These are phyloP conservation scores for Leptoclinus maculatus DNA, from an alignment of 2,797 vertebrate species.

Conservation along the genomic window DNA sequence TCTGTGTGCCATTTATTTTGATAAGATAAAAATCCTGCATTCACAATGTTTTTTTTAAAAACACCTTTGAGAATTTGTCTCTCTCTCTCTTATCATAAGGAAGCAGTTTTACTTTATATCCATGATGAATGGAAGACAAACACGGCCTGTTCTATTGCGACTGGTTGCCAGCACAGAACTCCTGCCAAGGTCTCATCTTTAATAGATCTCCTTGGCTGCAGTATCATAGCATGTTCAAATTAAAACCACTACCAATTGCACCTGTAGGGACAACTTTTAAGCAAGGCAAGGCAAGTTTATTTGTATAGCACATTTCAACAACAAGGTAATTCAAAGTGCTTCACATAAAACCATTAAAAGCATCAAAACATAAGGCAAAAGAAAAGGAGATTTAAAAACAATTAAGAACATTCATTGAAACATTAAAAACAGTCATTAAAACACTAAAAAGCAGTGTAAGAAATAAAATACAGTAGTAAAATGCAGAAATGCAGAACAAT, in stretches of 20 bases:
- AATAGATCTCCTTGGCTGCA: constrained; percentile 64
- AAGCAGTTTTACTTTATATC: constrained; percentile 19
- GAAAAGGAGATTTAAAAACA: no score
- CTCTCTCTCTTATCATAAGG: constrained; percentile 17
- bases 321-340: no score
- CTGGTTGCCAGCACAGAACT: constrained; percentile 47
- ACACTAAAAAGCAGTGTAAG: no score
- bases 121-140: constrained; percentile 26
- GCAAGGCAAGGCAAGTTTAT: no score
- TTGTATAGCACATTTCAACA: no score
- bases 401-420: no score
- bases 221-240: constrained; percentile 67
- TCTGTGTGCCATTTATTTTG: neutral
- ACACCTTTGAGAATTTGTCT: constrained; percentile 21
- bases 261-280: constrained; percentile 51
- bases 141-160: constrained; percentile 15
- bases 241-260: constrained; percentile 62
- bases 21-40: neutral
- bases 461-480: no score
- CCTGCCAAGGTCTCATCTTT: constrained; percentile 75
- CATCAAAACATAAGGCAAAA: no score
- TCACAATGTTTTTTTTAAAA: constrained; percentile 1
- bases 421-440: no score
- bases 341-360: no score
- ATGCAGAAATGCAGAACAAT: no score